Percentiles rank a stretch among this genome's conserved stretches.
Conservation (phyloP, 2,797 vertebrate genomes). For the Apogon hyalosoma region DNA sequence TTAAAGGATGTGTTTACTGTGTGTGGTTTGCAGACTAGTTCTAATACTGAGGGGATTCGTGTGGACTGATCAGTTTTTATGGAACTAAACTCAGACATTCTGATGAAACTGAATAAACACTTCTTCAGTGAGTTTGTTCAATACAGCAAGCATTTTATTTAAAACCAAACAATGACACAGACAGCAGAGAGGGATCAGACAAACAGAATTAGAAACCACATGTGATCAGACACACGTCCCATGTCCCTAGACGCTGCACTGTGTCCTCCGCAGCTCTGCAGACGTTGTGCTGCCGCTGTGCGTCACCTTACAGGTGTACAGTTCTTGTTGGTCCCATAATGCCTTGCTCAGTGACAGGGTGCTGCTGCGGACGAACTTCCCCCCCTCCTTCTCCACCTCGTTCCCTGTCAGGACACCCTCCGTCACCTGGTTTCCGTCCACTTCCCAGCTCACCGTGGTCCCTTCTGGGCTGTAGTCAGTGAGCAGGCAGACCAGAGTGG, state of each 20-base stretch:
- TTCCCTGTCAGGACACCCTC: slow-evolving; percentile 48
- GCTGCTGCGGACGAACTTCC: slow-evolving; percentile 57
- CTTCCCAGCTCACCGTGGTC: slow-evolving; percentile 57
- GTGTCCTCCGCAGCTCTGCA: slow-evolving; percentile 31
- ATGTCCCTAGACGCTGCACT: slow-evolving; percentile 23
- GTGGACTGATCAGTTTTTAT: too few relatives aligned
- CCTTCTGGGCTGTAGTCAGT: slow-evolving; percentile 60
- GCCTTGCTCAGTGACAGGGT: slow-evolving; percentile 48
- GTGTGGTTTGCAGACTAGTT: too few relatives aligned
- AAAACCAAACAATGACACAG: too few relatives aligned
- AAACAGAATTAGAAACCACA: too few relatives aligned
- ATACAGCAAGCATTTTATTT: too few relatives aligned
- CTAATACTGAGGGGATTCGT: too few relatives aligned
- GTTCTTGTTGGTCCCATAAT: slow-evolving; percentile 38
- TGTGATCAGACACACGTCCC: too few relatives aligned
- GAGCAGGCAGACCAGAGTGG: slow-evolving; percentile 63
- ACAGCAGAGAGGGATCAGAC: too few relatives aligned
- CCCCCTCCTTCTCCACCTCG: slow-evolving; percentile 47
- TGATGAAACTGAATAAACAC: too few relatives aligned
- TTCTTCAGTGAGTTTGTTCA: too few relatives aligned
- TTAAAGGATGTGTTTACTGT: too few relatives aligned
- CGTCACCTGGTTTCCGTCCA: slow-evolving; percentile 43
- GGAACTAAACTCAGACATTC: too few relatives aligned
- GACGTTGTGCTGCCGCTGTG: slow-evolving; percentile 7
- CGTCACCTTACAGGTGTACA: slow-evolving; percentile 49